Evolutionary conservation across 2,888 invertebrate genomes (phyloP), one percentile per base, ranked within the genome.

Genomic region (Euplexia lucipara): DNA sequence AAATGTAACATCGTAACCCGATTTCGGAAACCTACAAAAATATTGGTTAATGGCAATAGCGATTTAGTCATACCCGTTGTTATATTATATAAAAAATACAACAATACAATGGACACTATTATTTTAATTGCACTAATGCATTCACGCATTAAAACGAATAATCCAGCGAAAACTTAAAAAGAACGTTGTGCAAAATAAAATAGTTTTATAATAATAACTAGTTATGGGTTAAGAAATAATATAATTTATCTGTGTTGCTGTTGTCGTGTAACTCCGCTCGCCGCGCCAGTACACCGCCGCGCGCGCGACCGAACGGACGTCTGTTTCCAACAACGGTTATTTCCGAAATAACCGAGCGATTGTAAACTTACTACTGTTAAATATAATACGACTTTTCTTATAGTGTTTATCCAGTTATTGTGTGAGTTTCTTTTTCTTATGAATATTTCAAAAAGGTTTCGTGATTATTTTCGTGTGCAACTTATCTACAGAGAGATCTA

Each of bases 201-300:
- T 82, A 81, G 78, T 83, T 81, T 81, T 80, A 81, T 47, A 49
- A 53, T 49, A 70, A 78, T 74, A 88, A 86, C 85, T 82, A 81
- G 87, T 88, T 87, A 88, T 88, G 87, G 89, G 89, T 91, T 87
- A 88, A 88, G 88, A 90, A 90, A 90, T 86, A 80, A 78, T 81
- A 78, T 78, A 79, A 85, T 83, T 86, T 87, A 88, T 89, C 86
- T 84, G 76, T 75, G 78, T 80, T 59, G 79, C 72, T 76, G 78
- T 77, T 56, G 80, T 72, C 70, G 66, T 69, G 82, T 68, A 64
- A 75, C 76, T 71, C 67, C 60, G 75, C 75, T 51, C 74, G 79
- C 66, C 85, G 82, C 78, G 83, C 48, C 83, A 91, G 91, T 91
- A 70, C 81, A 75, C 79, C 83, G 78, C 88, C 88, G 86, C 86